Evolutionary conservation across 2,888 invertebrate species (phyloP).

Genomic region (Scaptomyza polygonia): DNA sequence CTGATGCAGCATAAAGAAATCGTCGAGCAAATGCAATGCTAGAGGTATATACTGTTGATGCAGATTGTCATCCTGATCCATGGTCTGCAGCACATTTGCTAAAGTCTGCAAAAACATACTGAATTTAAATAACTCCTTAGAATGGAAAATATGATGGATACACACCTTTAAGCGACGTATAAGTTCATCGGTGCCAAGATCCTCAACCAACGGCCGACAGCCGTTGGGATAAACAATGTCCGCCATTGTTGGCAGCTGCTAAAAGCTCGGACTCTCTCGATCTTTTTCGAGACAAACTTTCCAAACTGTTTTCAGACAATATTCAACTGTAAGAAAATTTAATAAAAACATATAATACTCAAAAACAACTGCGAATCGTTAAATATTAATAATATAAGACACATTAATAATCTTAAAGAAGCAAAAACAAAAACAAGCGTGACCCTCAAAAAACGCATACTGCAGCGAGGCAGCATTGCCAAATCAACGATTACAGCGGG

Average conservation of each 20-base stretch:
- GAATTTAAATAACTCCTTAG: background rate
- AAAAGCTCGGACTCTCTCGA: constrained; percentile 10
- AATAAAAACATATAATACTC: constrained; percentile 19
- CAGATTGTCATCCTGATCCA: constrained; percentile 98
- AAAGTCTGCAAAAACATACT: constrained; percentile 87
- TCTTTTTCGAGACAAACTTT: background rate
- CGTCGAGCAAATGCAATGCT: constrained; percentile 96
- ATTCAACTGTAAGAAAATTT: constrained; percentile 36
- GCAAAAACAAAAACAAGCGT: constrained; percentile 38
- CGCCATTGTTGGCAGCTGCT: constrained; percentile 86
- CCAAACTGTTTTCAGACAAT: constrained; percentile 7
- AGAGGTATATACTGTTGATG: constrained; percentile 96
- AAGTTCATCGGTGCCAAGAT: constrained; percentile 97
- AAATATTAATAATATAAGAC: constrained; percentile 11
- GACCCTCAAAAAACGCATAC: constrained; percentile 54
- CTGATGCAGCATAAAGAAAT: constrained; percentile 94
- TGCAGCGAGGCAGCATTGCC: constrained; percentile 66
- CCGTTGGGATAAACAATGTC: constrained; percentile 97
- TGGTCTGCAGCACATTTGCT: constrained; percentile 97
- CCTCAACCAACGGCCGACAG: constrained; percentile 97
- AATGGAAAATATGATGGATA: background rate
- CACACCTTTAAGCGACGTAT: constrained; percentile 95
- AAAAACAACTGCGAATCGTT: constrained; percentile 4
- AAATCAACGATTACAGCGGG: constrained; percentile 64
- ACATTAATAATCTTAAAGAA: constrained; percentile 17